Conservation (phyloP, 2,888 invertebrate species). For the Anthophora plumipes region DNA sequence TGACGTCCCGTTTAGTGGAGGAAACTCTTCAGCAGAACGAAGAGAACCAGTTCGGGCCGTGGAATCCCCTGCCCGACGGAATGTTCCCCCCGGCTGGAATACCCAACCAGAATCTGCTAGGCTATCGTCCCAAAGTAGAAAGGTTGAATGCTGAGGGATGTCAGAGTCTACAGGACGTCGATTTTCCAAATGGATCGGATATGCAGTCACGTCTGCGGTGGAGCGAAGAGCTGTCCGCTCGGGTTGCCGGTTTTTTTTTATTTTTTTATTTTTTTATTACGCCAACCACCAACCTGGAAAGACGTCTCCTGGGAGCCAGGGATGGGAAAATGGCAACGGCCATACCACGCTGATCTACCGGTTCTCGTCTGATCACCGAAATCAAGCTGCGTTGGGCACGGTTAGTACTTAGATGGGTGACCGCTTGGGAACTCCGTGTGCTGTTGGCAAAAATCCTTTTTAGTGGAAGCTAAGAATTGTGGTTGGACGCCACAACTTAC, state of each 20-base stretch:
- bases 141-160: not conserved
- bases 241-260: not conserved
- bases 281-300: too few relatives aligned
- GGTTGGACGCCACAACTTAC: too few relatives aligned
- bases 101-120: not conserved
- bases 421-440: too few relatives aligned
- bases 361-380: too few relatives aligned
- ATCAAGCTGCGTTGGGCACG: too few relatives aligned
- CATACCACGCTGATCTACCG: too few relatives aligned
- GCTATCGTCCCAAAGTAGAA: not conserved
- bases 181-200: not conserved
- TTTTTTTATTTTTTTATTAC: too few relatives aligned
- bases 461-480: too few relatives aligned
- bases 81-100: not conserved
- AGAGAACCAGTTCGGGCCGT: not conserved
- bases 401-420: too few relatives aligned
- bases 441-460: too few relatives aligned
- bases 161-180: not conserved
- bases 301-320: too few relatives aligned
- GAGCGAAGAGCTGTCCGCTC: not conserved
- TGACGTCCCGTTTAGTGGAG: not conserved
- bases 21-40: not conserved
- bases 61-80: not conserved
- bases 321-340: too few relatives aligned
- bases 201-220: not conserved